A percentile compares a stretch with the other conserved stretches of the same genome.
Conservation (phyloP, 2,888 invertebrate genomes). For the Pharmacophagus antenor region DNA sequence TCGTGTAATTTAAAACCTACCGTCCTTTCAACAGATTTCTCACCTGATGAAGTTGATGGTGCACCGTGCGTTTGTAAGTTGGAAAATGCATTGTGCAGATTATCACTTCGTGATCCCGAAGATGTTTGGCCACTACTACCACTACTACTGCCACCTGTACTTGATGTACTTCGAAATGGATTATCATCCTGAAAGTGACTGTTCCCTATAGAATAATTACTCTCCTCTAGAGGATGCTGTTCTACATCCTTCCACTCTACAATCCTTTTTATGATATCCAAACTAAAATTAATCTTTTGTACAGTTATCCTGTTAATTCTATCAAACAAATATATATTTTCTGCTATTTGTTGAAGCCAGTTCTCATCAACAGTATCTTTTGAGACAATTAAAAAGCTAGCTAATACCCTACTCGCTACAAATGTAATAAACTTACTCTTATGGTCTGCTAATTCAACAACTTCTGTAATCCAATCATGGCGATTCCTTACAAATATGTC, state of each 20-base stretch:
- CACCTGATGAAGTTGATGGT: constrained; percentile 61
- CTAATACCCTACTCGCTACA: constrained; percentile 88
- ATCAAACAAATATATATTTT: constrained; percentile 85
- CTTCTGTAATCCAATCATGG: constrained; percentile 91
- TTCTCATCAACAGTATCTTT: constrained; percentile 89
- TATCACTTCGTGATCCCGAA: constrained; percentile 54
- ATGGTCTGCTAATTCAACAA: constrained; percentile 89
- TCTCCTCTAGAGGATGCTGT: constrained; percentile 89
- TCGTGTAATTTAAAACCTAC: constrained; percentile 62
- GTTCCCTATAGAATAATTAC: constrained; percentile 64
- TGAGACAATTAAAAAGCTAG: constrained; percentile 91
- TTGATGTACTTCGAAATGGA: constrained; percentile 65
- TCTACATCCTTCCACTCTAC: constrained; percentile 94
- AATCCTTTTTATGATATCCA: constrained; percentile 92
- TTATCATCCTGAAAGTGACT: constrained; percentile 70
- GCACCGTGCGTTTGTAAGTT: constrained; percentile 68
- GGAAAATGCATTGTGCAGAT: constrained; percentile 70
- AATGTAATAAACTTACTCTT: constrained; percentile 90
- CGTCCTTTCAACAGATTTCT: constrained; percentile 46
- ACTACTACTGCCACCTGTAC: constrained; percentile 50
- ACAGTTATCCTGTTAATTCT: constrained; percentile 84
- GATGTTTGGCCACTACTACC: constrained; percentile 42
- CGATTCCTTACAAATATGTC: constrained; percentile 90
- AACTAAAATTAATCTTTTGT: constrained; percentile 89
- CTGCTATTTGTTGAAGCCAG: constrained; percentile 89